Conservation (phyloP, 2,113 vertebrate genomes). For the Lontra canadensis region DNA sequence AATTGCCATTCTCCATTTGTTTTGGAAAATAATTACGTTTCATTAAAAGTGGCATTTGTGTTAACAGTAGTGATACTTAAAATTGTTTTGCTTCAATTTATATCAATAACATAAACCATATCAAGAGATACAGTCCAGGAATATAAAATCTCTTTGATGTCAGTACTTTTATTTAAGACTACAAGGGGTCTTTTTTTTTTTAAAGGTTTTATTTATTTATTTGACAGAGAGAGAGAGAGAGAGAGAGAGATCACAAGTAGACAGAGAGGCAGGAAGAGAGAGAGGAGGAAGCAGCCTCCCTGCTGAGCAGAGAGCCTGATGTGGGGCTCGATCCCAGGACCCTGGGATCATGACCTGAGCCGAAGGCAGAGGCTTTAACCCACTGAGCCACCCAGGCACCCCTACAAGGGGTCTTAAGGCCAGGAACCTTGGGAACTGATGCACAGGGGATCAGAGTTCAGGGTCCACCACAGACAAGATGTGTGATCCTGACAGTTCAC, state of each 20-base stretch:
- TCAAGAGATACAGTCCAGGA: neutral
- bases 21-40: constrained; percentile 2
- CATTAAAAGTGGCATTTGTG: neutral
- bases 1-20: neutral
- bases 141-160: neutral
- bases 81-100: constrained; percentile 4
- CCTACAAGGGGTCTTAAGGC: neutral
- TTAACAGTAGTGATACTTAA: neutral
- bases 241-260: too few relatives aligned
- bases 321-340: too few relatives aligned
- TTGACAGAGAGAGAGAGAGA: too few relatives aligned
- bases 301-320: too few relatives aligned
- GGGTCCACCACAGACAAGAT: neutral
- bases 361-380: too few relatives aligned
- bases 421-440: neutral
- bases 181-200: neutral
- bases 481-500: neutral
- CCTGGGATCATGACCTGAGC: too few relatives aligned
- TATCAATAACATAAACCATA: neutral
- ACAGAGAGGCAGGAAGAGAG: too few relatives aligned
- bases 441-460: neutral
- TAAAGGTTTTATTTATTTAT: too few relatives aligned
- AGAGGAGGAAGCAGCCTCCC: too few relatives aligned
- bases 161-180: neutral
- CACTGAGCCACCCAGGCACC: too few relatives aligned